Conservation (phyloP, 2,888 invertebrate genomes). For the Meteorus cinctellus region DNA sequence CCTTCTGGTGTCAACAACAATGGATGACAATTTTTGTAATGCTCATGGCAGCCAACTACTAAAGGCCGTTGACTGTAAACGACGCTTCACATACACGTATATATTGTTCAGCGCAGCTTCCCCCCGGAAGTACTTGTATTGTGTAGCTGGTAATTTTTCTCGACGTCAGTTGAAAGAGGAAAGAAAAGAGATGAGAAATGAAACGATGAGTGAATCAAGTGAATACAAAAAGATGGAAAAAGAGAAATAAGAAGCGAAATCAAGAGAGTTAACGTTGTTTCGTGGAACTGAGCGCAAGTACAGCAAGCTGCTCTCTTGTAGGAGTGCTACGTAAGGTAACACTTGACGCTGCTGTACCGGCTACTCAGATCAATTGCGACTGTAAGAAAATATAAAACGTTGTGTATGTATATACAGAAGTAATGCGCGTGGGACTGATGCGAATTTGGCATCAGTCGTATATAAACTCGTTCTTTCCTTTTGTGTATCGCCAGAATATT, state of each 20-base stretch:
- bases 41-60: constrained; percentile 27
- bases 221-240: neutral
- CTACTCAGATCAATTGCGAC: constrained; percentile 30
- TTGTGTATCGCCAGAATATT: constrained; percentile 30
- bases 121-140: constrained; percentile 44
- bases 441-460: neutral
- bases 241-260: neutral
- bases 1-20: constrained; percentile 40
- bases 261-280: neutral
- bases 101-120: constrained; percentile 31
- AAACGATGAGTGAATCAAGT: constrained; percentile 8
- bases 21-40: constrained; percentile 48
- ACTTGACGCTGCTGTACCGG: constrained; percentile 26
- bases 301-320: neutral
- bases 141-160: constrained; percentile 35
- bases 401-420: neutral
- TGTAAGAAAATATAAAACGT: constrained; percentile 41
- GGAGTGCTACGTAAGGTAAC: constrained; percentile 21
- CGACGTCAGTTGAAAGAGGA: neutral
- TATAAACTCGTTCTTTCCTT: constrained; percentile 14
- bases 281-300: neutral
- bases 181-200: neutral
- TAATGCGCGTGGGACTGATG: constrained; percentile 8
- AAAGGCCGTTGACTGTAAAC: constrained; percentile 39
- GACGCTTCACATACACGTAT: neutral